Base-by-base conservation (phyloP, 2,797 vertebrate genomes). In the Sebastiscus tertius region DNA sequence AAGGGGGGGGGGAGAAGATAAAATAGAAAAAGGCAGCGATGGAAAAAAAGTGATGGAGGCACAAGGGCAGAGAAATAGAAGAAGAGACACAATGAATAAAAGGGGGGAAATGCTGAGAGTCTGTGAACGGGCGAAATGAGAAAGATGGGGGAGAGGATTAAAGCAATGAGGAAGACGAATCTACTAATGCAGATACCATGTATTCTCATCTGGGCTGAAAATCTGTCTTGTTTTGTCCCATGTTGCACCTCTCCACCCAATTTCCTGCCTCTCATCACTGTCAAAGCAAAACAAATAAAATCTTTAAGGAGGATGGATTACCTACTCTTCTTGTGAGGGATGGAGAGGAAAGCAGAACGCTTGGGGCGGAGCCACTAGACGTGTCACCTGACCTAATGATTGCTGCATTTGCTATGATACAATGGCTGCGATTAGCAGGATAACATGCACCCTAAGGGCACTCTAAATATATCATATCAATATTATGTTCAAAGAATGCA, bases 271-370 rank as follows among this genome's bases (percentile, higher is more conserved):
- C 67, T 81, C 79, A 71, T 84, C 82, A 72, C 65, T 84, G 87
- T 88, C 88, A 87, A 72, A 82, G 83, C 68, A 78, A 82, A 83
- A 60, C 77, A 90, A 84, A 87, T 86, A 54, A 73, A 89, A 89
- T 72, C 71, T 88, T 80, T 72, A 81, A 89, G 59, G 54, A 70
- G 72, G 80, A 90, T 83, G 70, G 66, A 89, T 90, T 60, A 83
- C 62, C 75, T 64, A 24, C 55, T 76, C 55, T 20, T 20, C 31
- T 26, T 64, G 52, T 31, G 59, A 75, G 29, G 39, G 36, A 80
- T 24, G 49, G 65, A 29, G 18, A 59, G 72, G 46, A 54, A 75
- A 72, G 62, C 31, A 22, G 46, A 56, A 49, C 2, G 16, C 22
- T 9, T 6, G 4, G 26, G 42, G 56, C 52, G 16, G 26, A 72